These are phyloP conservation scores for Chionis minor DNA, from an alignment of 2,113 vertebrate species.

Conservation along the genomic window DNA sequence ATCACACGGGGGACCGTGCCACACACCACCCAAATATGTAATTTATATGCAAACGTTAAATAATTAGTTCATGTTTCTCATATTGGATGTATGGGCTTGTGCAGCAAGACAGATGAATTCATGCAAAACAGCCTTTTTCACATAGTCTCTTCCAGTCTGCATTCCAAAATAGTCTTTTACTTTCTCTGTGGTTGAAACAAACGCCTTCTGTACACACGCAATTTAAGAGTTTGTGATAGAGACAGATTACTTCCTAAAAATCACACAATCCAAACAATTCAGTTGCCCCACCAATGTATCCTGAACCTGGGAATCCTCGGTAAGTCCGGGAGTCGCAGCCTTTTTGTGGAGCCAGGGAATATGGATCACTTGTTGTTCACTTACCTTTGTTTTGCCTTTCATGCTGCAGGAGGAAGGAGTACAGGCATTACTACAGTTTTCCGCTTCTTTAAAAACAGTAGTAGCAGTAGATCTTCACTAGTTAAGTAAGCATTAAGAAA, in stretches of 20 bases:
- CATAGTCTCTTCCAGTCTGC: neutral
- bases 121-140: neutral
- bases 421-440: neutral
- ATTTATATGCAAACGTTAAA: conserved; percentile 49
- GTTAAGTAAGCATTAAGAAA: neutral
- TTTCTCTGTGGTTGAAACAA: neutral
- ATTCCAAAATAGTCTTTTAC: neutral
- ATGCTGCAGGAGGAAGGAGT: neutral
- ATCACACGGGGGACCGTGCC: conserved; percentile 5
- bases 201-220: neutral
- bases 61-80: neutral
- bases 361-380: neutral
- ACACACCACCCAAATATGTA: neutral
- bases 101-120: neutral
- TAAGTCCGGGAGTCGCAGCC: neutral
- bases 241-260: neutral
- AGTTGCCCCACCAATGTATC: rapidly evolving
- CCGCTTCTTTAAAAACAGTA: neutral
- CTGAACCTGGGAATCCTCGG: neutral
- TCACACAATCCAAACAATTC: neutral
- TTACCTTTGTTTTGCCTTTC: neutral
- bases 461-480: neutral
- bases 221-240: neutral
- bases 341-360: neutral
- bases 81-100: neutral